Percentiles rank a stretch among this genome's conserved stretches.
These are phyloP conservation scores for Psilopsiagon aurifrons DNA, from an alignment of 2,113 vertebrate species.

Conservation along the genomic window DNA sequence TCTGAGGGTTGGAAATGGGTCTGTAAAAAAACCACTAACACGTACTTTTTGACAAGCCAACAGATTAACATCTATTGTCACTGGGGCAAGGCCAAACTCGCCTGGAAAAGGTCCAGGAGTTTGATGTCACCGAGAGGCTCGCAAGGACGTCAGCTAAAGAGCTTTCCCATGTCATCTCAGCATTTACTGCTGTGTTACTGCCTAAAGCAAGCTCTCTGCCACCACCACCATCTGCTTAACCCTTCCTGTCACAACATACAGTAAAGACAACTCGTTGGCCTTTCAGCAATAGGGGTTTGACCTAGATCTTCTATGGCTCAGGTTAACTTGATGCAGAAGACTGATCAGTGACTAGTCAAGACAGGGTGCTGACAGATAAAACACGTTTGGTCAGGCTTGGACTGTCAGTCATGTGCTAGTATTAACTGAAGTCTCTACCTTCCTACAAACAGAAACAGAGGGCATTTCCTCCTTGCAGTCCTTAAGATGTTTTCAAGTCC, in stretches of 20 bases:
- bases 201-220: not conserved
- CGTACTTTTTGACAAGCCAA: constrained; percentile 57
- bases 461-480: not conserved
- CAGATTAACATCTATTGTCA: constrained; percentile 71
- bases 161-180: constrained; percentile 29
- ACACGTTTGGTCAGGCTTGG: not conserved
- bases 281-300: not conserved
- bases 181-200: not conserved
- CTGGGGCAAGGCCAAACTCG: constrained; percentile 54
- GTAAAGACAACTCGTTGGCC: not conserved
- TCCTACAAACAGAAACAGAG: not conserved
- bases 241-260: not conserved
- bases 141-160: constrained; percentile 33
- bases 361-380: not conserved
- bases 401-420: not conserved
- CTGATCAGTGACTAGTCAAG: not conserved
- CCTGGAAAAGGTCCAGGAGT: constrained; percentile 52
- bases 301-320: not conserved
- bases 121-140: constrained; percentile 41
- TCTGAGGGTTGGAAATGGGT: constrained; percentile 49
- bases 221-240: constrained; percentile 10
- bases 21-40: constrained; percentile 53
- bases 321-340: not conserved
- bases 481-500: not conserved
- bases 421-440: not conserved